Evolutionary conservation across 2,888 invertebrate genomes (phyloP), one percentile per base, ranked within the genome.

Genomic region (Rotaria magnacalcarata): DNA sequence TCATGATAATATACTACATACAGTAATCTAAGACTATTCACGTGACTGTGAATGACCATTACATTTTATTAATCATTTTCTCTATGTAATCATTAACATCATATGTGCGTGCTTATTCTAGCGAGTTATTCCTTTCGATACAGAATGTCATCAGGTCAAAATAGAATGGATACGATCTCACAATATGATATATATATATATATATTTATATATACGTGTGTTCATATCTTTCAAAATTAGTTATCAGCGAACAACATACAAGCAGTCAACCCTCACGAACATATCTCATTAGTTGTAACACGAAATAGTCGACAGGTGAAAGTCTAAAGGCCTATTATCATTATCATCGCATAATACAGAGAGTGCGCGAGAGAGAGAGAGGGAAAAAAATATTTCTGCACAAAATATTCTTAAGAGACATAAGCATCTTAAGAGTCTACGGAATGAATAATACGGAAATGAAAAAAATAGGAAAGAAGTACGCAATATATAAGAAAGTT

Each of bases 221-320:
- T 60, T 60, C 58, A 60, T 11, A 60, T 60, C 58, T n/a, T 60
- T 60, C 58, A 60, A 60, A 54, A 60, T 60, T 60, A 60, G 58
- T 60, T 60, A 60, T 60, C 58, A 60, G 58, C 27, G n/a, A 60
- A 60, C 58, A 60, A 27, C 27, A 27, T 60, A 60, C 11, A 60
- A 60, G n/a, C n/a, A 60, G 14, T 27, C 58, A 27, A n/a, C 11
- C 58, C 58, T 60, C 58, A 60, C 58, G 58, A 60, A 60, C n/a
- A 60, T 60, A 60, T 60, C 58, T 60, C 58, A 60, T 60, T 60
- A 60, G 58, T 60, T 27, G 8, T 1, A 60, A 60, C 58, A 60
- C 58, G 58, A 60, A 27, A 60, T 60, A n/a, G 58, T 60, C 58
- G 58, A 60, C 58, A 60, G 58, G 58, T 60, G 58, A 60, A 60